These are phyloP conservation scores for Orchesella flavescens DNA, from an alignment of 2,888 invertebrate genomes.

Conservation along the genomic window DNA sequence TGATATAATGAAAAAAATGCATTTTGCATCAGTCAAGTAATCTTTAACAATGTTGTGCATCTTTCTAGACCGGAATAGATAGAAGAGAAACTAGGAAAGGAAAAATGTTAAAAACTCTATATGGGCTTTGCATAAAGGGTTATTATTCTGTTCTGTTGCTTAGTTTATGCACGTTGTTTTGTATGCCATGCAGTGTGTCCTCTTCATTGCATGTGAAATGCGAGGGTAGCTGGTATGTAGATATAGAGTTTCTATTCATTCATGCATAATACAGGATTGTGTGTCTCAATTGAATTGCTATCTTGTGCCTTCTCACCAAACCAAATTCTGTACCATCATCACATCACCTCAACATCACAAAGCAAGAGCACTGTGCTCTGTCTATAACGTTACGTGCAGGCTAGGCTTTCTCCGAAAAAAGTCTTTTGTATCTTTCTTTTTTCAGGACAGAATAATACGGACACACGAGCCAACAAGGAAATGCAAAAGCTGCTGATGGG, in stretches of 20 bases:
- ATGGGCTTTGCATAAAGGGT: too few species aligned
- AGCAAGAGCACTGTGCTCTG: background rate
- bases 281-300: background rate
- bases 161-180: too few species aligned
- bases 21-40: too few species aligned
- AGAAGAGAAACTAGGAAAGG: too few species aligned
- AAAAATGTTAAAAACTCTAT: too few species aligned
- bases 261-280: conserved; percentile 9
- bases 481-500: conserved; percentile 39
- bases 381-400: background rate
- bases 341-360: background rate
- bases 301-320: conserved; percentile 2
- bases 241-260: background rate
- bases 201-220: too few species aligned
- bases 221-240: too few species aligned
- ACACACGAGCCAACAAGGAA: conserved; percentile 20
- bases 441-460: background rate
- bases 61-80: too few species aligned
- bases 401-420: conserved; percentile 16
- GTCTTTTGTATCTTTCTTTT: conserved; percentile 1
- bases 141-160: too few species aligned
- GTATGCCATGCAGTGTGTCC: too few species aligned
- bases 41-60: too few species aligned
- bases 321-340: background rate
- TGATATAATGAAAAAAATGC: too few species aligned